These are phyloP conservation scores for Macrosoma leucophasiata DNA, from an alignment of 2,888 invertebrate genomes.

Conservation along the genomic window DNA sequence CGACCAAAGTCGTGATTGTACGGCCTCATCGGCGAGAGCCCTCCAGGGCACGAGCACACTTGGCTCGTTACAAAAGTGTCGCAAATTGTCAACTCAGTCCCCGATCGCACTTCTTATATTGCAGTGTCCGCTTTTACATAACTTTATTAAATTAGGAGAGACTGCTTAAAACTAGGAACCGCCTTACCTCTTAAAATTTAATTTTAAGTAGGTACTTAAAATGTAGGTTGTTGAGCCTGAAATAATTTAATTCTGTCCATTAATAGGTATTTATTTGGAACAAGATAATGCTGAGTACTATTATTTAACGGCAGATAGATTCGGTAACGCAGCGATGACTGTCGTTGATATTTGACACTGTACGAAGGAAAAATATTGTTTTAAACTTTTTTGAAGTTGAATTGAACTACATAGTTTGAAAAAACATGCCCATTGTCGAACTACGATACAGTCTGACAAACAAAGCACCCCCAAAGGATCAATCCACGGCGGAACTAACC, in stretches of 20 bases:
- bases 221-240: too few relatives aligned
- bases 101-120: slow-evolving; percentile 53
- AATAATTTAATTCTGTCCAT: too few relatives aligned
- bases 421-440: too few relatives aligned
- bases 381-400: slow-evolving; percentile 3
- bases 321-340: too few relatives aligned
- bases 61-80: slow-evolving; percentile 51
- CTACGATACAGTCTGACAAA: too few relatives aligned
- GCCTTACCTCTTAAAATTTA: background rate
- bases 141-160: slow-evolving; percentile 18
- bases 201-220: slow-evolving; percentile 1
- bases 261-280: too few relatives aligned
- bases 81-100: slow-evolving; percentile 59
- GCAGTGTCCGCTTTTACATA: slow-evolving; percentile 30
- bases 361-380: background rate
- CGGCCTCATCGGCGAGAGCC: slow-evolving; percentile 40
- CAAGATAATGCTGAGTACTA: too few relatives aligned
- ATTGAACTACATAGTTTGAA: too few relatives aligned
- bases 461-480: too few relatives aligned
- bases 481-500: too few relatives aligned
- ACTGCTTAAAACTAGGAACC: background rate
- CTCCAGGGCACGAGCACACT: slow-evolving; percentile 40
- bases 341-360: too few relatives aligned
- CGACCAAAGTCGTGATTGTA: slow-evolving; percentile 49
- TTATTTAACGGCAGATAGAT: too few relatives aligned